A percentile compares a stretch with the other conserved stretches of the same genome.
Conservation (phyloP, 92 coral and sea anemone species). For the Chrysogorgia sp. region DNA sequence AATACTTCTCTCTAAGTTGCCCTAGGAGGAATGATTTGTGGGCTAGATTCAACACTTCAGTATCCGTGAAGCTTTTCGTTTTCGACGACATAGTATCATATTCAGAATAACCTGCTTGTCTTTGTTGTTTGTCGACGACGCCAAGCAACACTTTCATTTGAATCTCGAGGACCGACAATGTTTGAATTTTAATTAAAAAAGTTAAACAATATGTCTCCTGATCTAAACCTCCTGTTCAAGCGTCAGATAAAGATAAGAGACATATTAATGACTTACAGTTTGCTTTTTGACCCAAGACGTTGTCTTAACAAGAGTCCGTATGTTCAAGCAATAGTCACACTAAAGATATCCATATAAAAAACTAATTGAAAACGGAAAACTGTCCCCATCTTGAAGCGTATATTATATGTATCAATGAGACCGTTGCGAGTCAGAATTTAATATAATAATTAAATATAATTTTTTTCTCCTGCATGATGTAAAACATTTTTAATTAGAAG, state of each 20-base stretch:
- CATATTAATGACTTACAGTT: not conserved
- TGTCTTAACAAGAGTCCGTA: no score
- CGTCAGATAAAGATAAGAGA: not conserved
- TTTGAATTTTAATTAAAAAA: conserved; percentile 25
- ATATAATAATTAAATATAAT: no score
- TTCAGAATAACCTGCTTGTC: not conserved
- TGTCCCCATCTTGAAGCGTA: no score
- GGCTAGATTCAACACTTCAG: not conserved
- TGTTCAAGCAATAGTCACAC: no score
- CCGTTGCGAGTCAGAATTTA: no score
- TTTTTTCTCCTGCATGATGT: not conserved
- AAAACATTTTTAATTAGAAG: no score
- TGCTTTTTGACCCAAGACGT: no score
- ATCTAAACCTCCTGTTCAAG: not conserved
- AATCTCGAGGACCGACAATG: conserved; percentile 14
- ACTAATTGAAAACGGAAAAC: no score
- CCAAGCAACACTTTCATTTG: conserved; percentile 14
- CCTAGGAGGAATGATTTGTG: not conserved
- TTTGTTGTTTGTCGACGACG: not conserved
- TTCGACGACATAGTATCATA: not conserved
- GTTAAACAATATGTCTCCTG: not conserved
- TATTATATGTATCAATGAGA: no score
- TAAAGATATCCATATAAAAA: no score
- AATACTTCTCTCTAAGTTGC: conserved; percentile 20
- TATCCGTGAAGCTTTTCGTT: not conserved